Percentiles rank a stretch among this genome's conserved stretches.
Evolutionary conservation across 2,888 invertebrate genomes (phyloP).

Genomic region (Chrysolina haemoptera): DNA sequence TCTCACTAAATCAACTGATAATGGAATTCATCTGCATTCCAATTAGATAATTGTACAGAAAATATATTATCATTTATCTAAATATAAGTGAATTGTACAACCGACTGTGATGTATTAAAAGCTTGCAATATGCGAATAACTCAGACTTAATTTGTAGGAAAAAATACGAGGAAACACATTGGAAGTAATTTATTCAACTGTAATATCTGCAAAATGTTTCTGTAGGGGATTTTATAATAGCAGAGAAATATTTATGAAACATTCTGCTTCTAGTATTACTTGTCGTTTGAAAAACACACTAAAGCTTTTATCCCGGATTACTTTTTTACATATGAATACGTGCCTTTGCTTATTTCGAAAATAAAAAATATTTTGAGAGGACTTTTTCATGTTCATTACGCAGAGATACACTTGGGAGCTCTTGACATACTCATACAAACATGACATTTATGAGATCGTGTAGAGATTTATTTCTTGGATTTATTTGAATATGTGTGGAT

Average conservation of each 20-base stretch:
- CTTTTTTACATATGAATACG: constrained; percentile 25
- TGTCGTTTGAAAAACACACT: constrained; percentile 12
- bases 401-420: constrained; percentile 1
- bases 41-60: too few species aligned
- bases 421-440: neutral
- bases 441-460: neutral
- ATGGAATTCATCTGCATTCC: too few species aligned
- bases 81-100: neutral
- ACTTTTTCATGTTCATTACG: constrained; percentile 25
- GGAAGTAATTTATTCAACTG: neutral
- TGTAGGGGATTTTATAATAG: neutral
- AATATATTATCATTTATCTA: too few species aligned
- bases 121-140: neutral
- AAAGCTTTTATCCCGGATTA: constrained; percentile 29
- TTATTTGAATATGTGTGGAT: too few species aligned
- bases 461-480: too few species aligned
- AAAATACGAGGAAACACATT: neutral
- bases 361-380: constrained; percentile 7
- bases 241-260: neutral
- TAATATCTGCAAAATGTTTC: neutral
- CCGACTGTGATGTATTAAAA: neutral
- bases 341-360: constrained; percentile 20
- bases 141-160: neutral
- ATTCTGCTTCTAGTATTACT: constrained; percentile 16
- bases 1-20: too few species aligned